phyloP scores from a whole-genome alignment of 2,797 vertebrate species.

The Macroramphosus scolopax region DNA sequence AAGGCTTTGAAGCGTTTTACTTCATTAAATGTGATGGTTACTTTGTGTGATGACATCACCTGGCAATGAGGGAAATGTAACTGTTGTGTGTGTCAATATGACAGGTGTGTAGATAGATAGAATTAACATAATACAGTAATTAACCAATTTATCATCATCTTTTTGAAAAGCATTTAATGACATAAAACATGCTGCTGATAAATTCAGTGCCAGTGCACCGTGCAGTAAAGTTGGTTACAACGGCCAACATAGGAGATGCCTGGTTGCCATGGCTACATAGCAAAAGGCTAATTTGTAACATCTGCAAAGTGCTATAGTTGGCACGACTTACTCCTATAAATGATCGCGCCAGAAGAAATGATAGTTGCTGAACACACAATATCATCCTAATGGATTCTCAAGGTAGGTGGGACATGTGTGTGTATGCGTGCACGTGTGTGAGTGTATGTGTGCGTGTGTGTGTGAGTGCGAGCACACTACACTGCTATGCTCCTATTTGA shows the following conservation, averaged over 20 bases:
- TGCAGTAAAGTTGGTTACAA: constrained; percentile 4
- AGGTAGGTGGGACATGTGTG: neutral
- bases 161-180: neutral
- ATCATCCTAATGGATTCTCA: constrained; percentile 21
- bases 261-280: constrained; percentile 59
- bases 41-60: too few relatives aligned
- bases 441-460: constrained; percentile 3
- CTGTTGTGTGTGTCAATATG: too few relatives aligned
- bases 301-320: constrained; percentile 31
- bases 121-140: too few relatives aligned
- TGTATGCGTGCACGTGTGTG: constrained; percentile 4
- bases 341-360: constrained; percentile 15
- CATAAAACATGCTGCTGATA: neutral
- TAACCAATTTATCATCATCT: neutral
- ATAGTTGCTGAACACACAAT: constrained; percentile 31
- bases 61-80: too few relatives aligned
- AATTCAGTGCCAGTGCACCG: neutral
- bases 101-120: too few relatives aligned
- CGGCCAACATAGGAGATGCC: constrained; percentile 24
- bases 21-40: too few relatives aligned
- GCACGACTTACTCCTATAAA: constrained; percentile 30
- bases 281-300: constrained; percentile 59
- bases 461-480: neutral
- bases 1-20: too few relatives aligned
- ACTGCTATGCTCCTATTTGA: neutral